These are phyloP conservation scores for Acleris cristana DNA, from an alignment of 2,888 invertebrate genomes.

Conservation along the genomic window DNA sequence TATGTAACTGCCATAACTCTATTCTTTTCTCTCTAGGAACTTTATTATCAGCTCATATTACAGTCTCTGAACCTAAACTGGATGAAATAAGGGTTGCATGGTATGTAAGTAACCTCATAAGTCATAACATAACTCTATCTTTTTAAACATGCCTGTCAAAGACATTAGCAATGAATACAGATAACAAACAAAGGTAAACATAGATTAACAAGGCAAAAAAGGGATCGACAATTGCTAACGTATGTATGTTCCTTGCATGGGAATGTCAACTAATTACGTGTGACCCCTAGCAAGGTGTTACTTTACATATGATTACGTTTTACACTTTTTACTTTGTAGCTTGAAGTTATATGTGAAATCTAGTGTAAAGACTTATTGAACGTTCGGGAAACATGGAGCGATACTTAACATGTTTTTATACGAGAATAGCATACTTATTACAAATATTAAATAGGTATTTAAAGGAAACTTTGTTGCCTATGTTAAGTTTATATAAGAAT, in stretches of 20 bases:
- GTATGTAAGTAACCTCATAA: too few relatives aligned
- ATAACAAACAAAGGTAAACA: neutral
- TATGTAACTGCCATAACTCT: too few relatives aligned
- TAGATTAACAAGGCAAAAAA: conserved; percentile 23
- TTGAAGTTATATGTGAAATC: neutral
- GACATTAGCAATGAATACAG: neutral
- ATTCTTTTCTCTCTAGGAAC: too few relatives aligned
- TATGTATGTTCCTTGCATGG: conserved; percentile 31
- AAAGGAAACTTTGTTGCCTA: too few relatives aligned
- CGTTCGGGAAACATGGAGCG: neutral
- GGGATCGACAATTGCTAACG: conserved; percentile 16
- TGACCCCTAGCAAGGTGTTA: conserved; percentile 22
- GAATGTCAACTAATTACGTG: conserved; percentile 18
- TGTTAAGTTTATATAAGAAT: too few relatives aligned
- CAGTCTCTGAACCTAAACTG: too few relatives aligned
- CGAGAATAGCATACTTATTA: neutral
- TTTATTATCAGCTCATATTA: too few relatives aligned
- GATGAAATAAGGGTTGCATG: too few relatives aligned
- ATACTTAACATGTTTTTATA: neutral
- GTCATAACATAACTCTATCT: too few relatives aligned
- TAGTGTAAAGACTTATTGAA: neutral
- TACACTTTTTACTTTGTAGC: conserved; percentile 12
- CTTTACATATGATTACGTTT: conserved; percentile 23
- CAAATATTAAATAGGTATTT: neutral
- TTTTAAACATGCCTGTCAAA: neutral